These are phyloP conservation scores for Euphonia xanthogaster DNA, from an alignment of 2,797 vertebrate species.

Conservation along the genomic window DNA sequence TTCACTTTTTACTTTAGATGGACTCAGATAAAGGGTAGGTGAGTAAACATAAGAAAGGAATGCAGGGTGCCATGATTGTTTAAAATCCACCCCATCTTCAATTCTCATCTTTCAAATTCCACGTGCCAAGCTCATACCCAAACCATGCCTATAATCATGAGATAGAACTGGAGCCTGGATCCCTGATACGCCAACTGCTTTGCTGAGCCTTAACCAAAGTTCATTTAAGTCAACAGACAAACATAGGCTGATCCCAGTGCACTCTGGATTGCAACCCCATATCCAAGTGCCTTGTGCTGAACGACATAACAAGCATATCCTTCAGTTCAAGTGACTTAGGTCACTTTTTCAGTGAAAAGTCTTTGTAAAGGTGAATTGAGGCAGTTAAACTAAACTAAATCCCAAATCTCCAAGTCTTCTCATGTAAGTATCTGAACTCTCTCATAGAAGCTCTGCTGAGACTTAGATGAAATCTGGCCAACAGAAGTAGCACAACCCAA, in stretches of 20 bases:
- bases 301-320: not conserved
- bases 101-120: not conserved
- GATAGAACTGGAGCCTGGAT: not conserved
- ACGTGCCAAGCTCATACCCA: not conserved
- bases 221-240: not conserved
- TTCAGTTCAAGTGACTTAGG: not conserved
- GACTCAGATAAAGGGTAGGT: not conserved
- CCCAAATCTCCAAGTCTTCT: not conserved
- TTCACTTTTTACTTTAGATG: not conserved
- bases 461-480: not conserved
- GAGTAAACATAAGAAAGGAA: not conserved
- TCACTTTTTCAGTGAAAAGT: not conserved
- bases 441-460: not conserved
- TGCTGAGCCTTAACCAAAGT: not conserved
- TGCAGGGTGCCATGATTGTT: not conserved
- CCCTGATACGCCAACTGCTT: not conserved
- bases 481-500: not conserved
- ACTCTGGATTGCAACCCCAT: not conserved
- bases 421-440: not conserved
- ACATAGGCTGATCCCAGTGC: not conserved
- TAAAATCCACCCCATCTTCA: not conserved
- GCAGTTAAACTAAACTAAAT: not conserved
- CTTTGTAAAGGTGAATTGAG: not conserved
- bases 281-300: not conserved
- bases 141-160: accelerated